Evolutionary conservation across 2,888 invertebrate species (phyloP).

Genomic region (Eupithecia subumbrata): DNA sequence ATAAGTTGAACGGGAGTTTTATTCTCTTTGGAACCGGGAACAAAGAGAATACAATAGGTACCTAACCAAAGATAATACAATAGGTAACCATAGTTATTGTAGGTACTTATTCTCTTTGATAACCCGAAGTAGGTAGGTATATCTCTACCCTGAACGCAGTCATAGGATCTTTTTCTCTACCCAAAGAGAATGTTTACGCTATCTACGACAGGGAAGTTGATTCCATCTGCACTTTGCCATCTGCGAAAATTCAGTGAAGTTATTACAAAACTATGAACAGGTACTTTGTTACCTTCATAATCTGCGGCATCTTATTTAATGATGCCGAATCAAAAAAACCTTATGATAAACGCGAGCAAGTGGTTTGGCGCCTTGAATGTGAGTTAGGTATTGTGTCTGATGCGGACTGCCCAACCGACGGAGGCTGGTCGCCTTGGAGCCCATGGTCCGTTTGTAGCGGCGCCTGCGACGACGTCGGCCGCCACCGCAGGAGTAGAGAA

Average conservation of each 20-base stretch:
- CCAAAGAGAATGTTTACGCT: no score
- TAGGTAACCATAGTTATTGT: no score
- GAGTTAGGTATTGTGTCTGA: constrained; percentile 70
- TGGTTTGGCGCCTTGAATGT: constrained; percentile 76
- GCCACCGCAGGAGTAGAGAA: constrained; percentile 64
- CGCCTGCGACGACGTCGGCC: constrained; percentile 75
- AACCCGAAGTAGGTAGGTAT: no score
- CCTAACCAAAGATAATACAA: no score
- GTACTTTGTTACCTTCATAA: not conserved
- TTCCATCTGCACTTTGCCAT: no score
- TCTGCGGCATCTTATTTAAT: not conserved
- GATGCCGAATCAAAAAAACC: constrained; percentile 59
- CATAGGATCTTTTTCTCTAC: no score
- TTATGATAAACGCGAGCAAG: constrained; percentile 56
- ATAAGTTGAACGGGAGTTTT: no score
- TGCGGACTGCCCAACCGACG: constrained; percentile 75
- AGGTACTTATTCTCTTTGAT: no score
- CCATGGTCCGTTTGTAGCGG: constrained; percentile 76
- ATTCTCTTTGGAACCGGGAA: no score
- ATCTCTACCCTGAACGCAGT: no score
- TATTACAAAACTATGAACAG: not conserved
- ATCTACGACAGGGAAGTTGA: no score
- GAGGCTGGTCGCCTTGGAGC: constrained; percentile 79
- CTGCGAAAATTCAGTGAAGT: not conserved
- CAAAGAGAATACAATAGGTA: no score